A percentile compares a stretch with the other conserved stretches of the same genome.
phyloP scores from a whole-genome alignment of 2,113 vertebrate species.

The Ophiodon elongatus region DNA sequence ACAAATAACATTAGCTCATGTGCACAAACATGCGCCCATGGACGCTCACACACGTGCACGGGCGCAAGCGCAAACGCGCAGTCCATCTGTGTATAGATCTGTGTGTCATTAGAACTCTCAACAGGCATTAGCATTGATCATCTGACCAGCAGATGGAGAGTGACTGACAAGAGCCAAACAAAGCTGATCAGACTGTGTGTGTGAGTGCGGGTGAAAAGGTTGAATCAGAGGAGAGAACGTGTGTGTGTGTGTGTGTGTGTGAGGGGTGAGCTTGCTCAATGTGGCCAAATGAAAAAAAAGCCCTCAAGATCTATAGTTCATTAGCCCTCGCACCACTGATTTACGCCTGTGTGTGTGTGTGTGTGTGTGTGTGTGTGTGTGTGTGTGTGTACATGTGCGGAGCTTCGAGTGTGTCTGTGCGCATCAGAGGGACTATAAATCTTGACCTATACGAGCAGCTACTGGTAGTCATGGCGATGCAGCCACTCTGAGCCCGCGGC shows the following conservation, averaged over 20 bases:
- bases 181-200: slow-evolving; percentile 48
- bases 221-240: slow-evolving; percentile 19
- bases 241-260: slow-evolving; percentile 6
- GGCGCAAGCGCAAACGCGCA: slow-evolving; percentile 19
- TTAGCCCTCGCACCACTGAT: slow-evolving; percentile 39
- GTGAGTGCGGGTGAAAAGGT: slow-evolving; percentile 26
- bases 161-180: slow-evolving; percentile 73
- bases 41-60: slow-evolving; percentile 15
- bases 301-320: slow-evolving; percentile 61
- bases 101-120: slow-evolving; percentile 75
- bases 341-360: slow-evolving; percentile 28
- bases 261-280: slow-evolving; percentile 12
- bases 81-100: slow-evolving; percentile 74
- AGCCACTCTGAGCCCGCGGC: slow-evolving; percentile 48
- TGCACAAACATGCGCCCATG: slow-evolving; percentile 46
- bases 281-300: slow-evolving; percentile 39
- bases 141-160: slow-evolving; percentile 78
- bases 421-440: slow-evolving; percentile 57
- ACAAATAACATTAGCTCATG: slow-evolving; percentile 71
- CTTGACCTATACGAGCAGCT: slow-evolving; percentile 55
- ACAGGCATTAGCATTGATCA: slow-evolving; percentile 80
- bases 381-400: not conserved
- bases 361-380: slow-evolving; percentile 15
- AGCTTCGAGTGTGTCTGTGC: slow-evolving; percentile 32
- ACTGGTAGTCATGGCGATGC: slow-evolving; percentile 60